Evolutionary conservation across 2,888 invertebrate species (phyloP).

Genomic region (Apeira syringaria): DNA sequence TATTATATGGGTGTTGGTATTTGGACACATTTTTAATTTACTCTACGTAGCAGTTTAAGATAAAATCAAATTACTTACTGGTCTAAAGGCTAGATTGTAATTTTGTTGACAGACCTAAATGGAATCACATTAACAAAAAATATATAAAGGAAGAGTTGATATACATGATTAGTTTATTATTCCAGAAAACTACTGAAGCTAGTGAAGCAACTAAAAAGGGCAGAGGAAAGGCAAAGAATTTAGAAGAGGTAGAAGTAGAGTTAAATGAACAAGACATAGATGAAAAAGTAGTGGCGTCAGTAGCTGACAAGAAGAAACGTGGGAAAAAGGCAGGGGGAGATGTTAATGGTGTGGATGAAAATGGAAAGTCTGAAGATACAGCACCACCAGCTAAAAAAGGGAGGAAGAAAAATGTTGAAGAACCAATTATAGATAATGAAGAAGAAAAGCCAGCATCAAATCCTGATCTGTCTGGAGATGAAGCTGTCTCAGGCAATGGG

Average conservation of each 20-base stretch:
- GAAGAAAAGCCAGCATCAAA: constrained; percentile 39
- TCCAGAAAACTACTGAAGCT: constrained; percentile 68
- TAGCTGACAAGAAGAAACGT: constrained; percentile 55
- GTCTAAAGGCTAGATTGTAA: no score
- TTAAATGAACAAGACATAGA: constrained; percentile 32
- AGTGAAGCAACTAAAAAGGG: constrained; percentile 66
- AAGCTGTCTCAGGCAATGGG: constrained; percentile 53
- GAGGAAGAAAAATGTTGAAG: constrained; percentile 56
- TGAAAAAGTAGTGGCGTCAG: constrained; percentile 32
- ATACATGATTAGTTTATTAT: constrained; percentile 22
- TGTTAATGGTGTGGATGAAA: constrained; percentile 40
- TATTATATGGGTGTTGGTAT: no score
- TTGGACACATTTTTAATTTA: no score
- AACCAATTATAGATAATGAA: constrained; percentile 40
- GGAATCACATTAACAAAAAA: no score
- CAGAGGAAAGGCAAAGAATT: constrained; percentile 62
- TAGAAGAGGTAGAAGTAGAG: constrained; percentile 44
- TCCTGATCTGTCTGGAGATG: constrained; percentile 54
- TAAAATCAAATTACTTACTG: no score
- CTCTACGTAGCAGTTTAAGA: no score
- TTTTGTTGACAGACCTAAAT: no score
- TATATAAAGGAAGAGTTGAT: background rate
- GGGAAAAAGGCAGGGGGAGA: constrained; percentile 58
- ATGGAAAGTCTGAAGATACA: constrained; percentile 48
- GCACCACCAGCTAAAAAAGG: constrained; percentile 60